Evolutionary conservation across 2,113 vertebrate genomes (phyloP).

Genomic region (Clupea harengus): DNA sequence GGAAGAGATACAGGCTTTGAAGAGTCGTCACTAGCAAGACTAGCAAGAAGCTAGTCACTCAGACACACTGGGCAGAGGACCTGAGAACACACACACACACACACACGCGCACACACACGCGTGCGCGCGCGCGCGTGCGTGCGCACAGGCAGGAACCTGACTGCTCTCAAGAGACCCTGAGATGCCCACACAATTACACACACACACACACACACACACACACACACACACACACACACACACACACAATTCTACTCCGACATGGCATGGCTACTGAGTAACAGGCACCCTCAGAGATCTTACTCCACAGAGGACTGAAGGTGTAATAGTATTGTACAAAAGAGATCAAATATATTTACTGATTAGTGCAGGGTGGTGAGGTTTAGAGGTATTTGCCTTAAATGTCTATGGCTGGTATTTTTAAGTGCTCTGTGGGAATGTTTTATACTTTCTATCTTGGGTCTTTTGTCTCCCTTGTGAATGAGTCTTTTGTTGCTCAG

Average conservation of each 20-base stretch:
- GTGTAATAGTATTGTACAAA: constrained; percentile 7
- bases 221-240: constrained; percentile 11
- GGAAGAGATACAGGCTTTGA: constrained; percentile 65
- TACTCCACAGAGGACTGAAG: neutral
- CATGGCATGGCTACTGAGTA: neutral
- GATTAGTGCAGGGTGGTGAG: neutral
- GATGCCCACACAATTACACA: neutral
- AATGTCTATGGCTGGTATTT: neutral
- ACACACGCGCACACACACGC: neutral
- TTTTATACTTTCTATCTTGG: constrained; percentile 2
- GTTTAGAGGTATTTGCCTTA: neutral
- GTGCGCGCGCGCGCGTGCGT: neutral
- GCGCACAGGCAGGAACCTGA: neutral
- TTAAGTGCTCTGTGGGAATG: neutral
- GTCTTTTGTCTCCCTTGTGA: neutral
- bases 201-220: neutral
- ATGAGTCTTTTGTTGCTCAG: constrained; percentile 3
- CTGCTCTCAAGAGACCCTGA: too few relatives aligned
- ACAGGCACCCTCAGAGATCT: neutral
- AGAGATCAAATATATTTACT: neutral
- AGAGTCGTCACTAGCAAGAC: constrained; percentile 51
- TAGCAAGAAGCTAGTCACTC: neutral
- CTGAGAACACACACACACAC: neutral
- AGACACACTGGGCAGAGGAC: neutral
- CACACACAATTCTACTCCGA: neutral